Base-by-base conservation (phyloP, 2,113 vertebrate species). In the Sinocyclocheilus anophthalmus region DNA sequence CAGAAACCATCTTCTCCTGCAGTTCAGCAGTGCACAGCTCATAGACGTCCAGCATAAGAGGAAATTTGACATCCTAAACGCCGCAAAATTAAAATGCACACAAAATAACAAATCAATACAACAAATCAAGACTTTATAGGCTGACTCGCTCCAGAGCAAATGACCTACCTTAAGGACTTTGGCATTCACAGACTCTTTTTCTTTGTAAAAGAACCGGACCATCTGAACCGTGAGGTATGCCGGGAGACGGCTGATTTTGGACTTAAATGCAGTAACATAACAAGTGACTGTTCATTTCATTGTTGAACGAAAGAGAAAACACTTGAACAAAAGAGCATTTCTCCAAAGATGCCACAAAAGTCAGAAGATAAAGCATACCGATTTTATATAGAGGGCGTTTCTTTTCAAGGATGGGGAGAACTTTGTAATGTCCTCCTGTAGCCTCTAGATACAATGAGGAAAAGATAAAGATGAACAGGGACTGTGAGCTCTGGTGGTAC, bases 131-230 rank as follows among this genome's bases (percentile, higher is more conserved):
- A 48, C 13, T 16, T 50, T 5, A 77, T 50, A 76, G 30, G 16
- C 3, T 2, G 10, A 73, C 26, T 42, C 22, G 1, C 7, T 4
- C 39, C 73, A 42, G 42, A 48, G 76, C 24, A 10, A 24, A 4
- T 45, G 20, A 37, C 89, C 85, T 87, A 98, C 98, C 97, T 99
- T 99, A 48, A 99, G 96, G 92, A 99, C 97, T 98, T 99, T 99
- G 92, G 98, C 98, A 91, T 99, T 99, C 90, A 99, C 98, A 53
- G 98, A 99, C 93, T 99, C 98, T 91, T 99, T 99, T 91, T 99
- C 98, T 94, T 99, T 99, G 95, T 99, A 99, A 96, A 97, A 99
- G 94, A 99, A 99, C 45, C 98, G 93, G 87, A 99, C 98, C 98
- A 99, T 99, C 92, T 99, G 98, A 93, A 99, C 96, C 16, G 98